Evolutionary conservation across 2,888 invertebrate genomes (phyloP).

Genomic region (Molanna angustata): DNA sequence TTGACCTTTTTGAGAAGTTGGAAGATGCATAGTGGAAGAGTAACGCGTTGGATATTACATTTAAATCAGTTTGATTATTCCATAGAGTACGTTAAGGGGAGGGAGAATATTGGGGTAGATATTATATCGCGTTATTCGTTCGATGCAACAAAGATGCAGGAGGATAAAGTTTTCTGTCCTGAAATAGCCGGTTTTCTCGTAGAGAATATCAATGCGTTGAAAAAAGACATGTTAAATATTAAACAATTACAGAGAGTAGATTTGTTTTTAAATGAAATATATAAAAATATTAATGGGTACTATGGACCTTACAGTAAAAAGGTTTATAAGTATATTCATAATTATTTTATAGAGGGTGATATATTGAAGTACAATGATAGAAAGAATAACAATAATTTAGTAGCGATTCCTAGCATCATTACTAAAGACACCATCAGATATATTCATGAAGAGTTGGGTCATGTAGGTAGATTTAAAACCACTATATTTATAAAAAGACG

Average conservation of each 20-base stretch:
- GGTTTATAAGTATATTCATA: background rate
- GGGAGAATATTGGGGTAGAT: slow-evolving; percentile 5
- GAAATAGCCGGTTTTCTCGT: slow-evolving; percentile 2
- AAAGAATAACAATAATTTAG: background rate
- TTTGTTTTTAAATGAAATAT: background rate
- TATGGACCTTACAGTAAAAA: background rate
- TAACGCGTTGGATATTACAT: slow-evolving; percentile 32
- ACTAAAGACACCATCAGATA: background rate
- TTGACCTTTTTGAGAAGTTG: slow-evolving; percentile 31
- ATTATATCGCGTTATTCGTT: slow-evolving; percentile 1
- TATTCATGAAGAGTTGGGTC: slow-evolving; percentile 4
- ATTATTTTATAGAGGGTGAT: background rate
- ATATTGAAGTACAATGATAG: background rate
- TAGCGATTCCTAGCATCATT: background rate
- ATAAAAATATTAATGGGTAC: background rate
- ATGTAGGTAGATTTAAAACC: background rate
- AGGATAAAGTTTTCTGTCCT: background rate
- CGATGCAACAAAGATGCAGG: background rate
- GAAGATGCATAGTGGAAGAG: slow-evolving; percentile 32
- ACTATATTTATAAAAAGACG: background rate
- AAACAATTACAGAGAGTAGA: background rate
- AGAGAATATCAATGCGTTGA: background rate
- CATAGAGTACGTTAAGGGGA: slow-evolving; percentile 4
- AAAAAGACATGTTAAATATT: background rate
- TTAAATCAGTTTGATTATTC: slow-evolving; percentile 6